A percentile compares a stretch with the other conserved stretches of the same genome.
These are phyloP conservation scores for Dromococcyx pavoninus DNA, from an alignment of 2,797 vertebrate genomes.

Conservation along the genomic window DNA sequence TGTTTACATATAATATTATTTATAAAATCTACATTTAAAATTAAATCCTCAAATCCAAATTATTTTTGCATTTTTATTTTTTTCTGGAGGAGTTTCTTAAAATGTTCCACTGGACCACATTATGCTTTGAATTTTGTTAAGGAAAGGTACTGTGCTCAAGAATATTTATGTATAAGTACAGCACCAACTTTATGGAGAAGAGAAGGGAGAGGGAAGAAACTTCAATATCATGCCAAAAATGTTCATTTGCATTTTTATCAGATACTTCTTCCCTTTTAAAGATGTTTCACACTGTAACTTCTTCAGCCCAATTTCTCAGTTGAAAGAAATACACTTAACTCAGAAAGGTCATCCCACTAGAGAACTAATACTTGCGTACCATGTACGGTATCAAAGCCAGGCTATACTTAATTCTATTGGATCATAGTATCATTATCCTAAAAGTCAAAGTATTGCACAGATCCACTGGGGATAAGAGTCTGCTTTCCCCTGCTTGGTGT, in stretches of 20 bases:
- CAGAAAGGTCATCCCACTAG: background rate
- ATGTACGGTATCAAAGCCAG: background rate
- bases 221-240: background rate
- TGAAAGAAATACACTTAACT: background rate
- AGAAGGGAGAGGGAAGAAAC: background rate
- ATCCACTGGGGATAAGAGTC: accelerated
- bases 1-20: background rate
- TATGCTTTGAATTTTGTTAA: background rate
- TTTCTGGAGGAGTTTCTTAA: background rate
- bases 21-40: background rate
- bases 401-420: background rate
- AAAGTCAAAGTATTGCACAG: background rate
- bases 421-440: background rate
- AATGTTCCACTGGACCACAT: background rate
- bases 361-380: background rate
- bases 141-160: background rate
- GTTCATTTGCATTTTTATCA: background rate
- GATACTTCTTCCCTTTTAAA: background rate
- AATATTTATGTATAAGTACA: background rate
- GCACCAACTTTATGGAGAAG: background rate
- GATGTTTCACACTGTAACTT: background rate
- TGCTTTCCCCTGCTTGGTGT: background rate
- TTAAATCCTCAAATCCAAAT: background rate
- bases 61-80: background rate
- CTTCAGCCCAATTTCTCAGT: background rate